Evolutionary conservation across 2,797 vertebrate species (phyloP).

Genomic region (Simalia tracyae): DNA sequence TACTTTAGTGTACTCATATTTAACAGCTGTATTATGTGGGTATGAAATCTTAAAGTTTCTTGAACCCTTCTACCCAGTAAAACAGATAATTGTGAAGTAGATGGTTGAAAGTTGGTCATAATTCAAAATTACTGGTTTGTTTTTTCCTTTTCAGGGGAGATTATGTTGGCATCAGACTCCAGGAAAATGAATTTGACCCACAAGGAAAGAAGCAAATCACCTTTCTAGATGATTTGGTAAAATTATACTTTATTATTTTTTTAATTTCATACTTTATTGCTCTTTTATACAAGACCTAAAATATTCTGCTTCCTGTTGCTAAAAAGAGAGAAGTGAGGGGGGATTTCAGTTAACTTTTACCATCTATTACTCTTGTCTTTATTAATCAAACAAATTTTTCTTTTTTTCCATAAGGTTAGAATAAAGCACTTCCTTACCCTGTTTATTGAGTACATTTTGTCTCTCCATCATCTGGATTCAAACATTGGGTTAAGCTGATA

Average conservation of each 20-base stretch:
- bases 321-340: constrained; percentile 6
- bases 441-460: not conserved
- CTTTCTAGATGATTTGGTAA: constrained; percentile 86
- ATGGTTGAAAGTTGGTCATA: constrained; percentile 30
- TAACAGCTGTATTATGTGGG: not conserved
- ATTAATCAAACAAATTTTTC: no score
- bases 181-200: constrained; percentile 85
- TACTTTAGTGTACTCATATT: not conserved
- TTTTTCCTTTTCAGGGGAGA: constrained; percentile 75
- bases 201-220: constrained; percentile 78
- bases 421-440: not conserved
- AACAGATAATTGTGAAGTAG: not conserved
- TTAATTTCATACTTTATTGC: constrained; percentile 16
- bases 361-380: not conserved
- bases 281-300: constrained; percentile 9
- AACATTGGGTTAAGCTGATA: no score
- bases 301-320: not conserved
- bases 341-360: not conserved
- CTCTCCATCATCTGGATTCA: not conserved
- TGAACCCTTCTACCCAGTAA: not conserved
- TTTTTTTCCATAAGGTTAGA: not conserved
- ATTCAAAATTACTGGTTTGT: constrained; percentile 42
- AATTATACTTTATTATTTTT: constrained; percentile 23
- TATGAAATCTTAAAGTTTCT: not conserved
- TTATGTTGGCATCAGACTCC: constrained; percentile 83